Evolutionary conservation across 64 coral and sea anemone genomes (phyloP), one percentile per base, ranked within the genome.

Genomic region (Orbicella faveolata): DNA sequence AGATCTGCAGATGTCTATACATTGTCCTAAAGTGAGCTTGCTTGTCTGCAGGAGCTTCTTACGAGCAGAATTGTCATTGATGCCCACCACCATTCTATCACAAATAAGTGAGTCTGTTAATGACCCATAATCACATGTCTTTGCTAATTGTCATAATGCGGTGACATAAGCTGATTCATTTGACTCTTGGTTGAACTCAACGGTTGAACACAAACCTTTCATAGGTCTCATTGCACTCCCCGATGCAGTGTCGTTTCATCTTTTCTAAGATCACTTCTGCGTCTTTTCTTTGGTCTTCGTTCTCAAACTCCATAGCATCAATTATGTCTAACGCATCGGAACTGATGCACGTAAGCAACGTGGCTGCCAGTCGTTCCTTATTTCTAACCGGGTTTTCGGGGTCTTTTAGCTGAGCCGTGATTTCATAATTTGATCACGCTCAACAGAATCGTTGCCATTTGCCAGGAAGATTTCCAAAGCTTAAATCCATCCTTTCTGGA

Each of bases 271-370:
- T 30, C 0, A 30, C 30, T 30, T 30, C 30, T 30, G 30, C 30
- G 0, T 30, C 30, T 35, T 90, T 67, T 77, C 80, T 82, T 76
- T 86, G 76, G 48, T 73, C 52, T 34, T 84, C 80, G 18, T 21
- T 18, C 75, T 87, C 93, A 51, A 95, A 91, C 13, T 48, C 63
- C 70, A 95, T 63, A 23, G 83, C 93, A 73, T 94, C 92, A 34
- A 81, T 68, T 26, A 90, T 69, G 81, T 81, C 88, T 63, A 90
- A 78, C 62, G 37, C 93, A 80, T 90, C 93, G 15, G 39, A 57
- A 1, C 41, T 62, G 15, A 87, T 75, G 30, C 82, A 92, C 2
- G 72, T 83, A 25, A 90, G 20, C 12, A 90, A 90, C 1, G 79
- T 90, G 2, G 59, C 80, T 26, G 73, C 78, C 23, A 70, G 61